These are phyloP conservation scores for Ivindomyrus marchei DNA, from an alignment of 2,113 vertebrate species.

Conservation along the genomic window DNA sequence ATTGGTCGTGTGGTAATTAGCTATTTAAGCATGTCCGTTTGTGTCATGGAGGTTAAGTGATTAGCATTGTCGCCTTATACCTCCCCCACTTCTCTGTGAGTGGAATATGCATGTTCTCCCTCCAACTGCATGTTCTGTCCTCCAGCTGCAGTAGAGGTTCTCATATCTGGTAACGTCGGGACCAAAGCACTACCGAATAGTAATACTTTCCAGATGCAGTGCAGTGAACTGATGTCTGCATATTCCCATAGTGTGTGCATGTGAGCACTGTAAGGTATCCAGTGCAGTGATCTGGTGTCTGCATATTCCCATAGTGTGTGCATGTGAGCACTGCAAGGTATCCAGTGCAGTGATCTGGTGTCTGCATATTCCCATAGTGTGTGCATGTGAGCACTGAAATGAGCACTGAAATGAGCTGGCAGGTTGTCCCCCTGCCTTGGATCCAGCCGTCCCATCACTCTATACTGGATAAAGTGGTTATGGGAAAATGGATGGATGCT, in stretches of 20 bases:
- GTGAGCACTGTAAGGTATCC: too few species aligned
- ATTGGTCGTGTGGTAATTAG: background rate
- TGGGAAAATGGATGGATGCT: background rate
- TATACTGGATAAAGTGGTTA: background rate
- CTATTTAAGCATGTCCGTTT: background rate
- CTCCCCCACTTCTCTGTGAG: background rate
- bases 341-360: too few species aligned
- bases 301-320: too few species aligned
- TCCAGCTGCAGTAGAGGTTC: background rate
- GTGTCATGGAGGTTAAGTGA: background rate
- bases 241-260: too few species aligned
- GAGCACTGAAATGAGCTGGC: background rate
- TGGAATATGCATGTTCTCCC: background rate
- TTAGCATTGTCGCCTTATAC: background rate
- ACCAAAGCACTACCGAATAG: background rate
- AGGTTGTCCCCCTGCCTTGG: background rate
- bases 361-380: too few species aligned
- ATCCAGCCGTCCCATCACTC: background rate
- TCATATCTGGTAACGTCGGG: background rate
- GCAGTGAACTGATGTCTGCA: too few species aligned
- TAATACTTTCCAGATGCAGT: background rate
- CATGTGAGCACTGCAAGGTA: too few species aligned
- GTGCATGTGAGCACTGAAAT: background rate
- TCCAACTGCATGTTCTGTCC: background rate
- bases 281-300: too few species aligned